Conservation (phyloP, 2,113 vertebrate genomes). For the Anser cygnoides region DNA sequence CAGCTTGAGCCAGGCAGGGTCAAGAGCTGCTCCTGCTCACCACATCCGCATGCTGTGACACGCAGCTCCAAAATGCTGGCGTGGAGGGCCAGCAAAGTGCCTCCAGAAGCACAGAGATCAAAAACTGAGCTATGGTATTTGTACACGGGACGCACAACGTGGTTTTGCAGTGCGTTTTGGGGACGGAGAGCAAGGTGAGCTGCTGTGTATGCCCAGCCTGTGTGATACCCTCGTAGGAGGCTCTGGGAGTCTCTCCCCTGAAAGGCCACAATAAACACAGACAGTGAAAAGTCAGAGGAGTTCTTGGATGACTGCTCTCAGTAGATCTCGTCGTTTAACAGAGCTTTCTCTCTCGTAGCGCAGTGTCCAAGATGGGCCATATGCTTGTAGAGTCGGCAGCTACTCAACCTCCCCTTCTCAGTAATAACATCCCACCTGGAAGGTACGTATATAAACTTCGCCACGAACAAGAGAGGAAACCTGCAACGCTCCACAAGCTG, state of each 20-base stretch:
- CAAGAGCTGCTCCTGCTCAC: neutral
- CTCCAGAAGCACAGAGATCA: neutral
- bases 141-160: neutral
- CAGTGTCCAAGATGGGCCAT: conserved; percentile 82
- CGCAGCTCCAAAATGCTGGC: neutral
- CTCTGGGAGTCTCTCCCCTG: neutral
- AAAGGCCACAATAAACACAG: neutral
- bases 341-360: conserved; percentile 60
- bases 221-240: neutral
- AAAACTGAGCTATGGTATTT: neutral
- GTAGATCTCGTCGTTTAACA: neutral
- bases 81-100: neutral
- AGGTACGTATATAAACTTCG: conserved; percentile 44
- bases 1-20: neutral
- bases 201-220: neutral
- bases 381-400: conserved; percentile 77
- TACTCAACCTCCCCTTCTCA: conserved; percentile 23
- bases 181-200: neutral
- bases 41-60: neutral
- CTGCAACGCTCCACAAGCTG: accelerated
- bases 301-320: neutral
- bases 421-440: neutral
- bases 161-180: neutral
- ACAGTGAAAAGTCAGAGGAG: accelerated
- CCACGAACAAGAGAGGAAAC: neutral